Evolutionary conservation across 1,140 invertebrate species (phyloP).

Genomic region (Magallana gigas): DNA sequence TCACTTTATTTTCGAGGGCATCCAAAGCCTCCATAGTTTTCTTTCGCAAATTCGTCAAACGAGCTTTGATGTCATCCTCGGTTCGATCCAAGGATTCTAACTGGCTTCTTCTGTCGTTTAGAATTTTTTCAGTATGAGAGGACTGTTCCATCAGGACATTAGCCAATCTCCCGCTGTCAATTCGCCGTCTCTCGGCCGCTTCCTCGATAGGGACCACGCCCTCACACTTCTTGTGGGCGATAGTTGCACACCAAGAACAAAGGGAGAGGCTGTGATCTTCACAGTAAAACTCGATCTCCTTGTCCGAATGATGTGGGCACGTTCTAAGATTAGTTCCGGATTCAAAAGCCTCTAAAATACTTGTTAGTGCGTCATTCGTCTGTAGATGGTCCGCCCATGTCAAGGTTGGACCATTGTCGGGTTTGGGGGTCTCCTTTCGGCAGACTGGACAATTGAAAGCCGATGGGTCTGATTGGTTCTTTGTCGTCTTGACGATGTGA

Average conservation of each 20-base stretch:
- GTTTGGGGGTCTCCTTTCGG: constrained; percentile 32
- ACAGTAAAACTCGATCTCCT: constrained; percentile 50
- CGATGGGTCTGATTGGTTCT: constrained; percentile 1
- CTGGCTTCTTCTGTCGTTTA: constrained; percentile 46
- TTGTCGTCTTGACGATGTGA: constrained; percentile 41
- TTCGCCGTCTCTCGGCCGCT: constrained; percentile 30
- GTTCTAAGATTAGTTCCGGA: constrained; percentile 27
- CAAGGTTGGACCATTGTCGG: background rate
- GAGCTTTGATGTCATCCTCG: constrained; percentile 38
- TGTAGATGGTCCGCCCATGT: constrained; percentile 32
- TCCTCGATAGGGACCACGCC: constrained; percentile 39
- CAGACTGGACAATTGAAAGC: constrained; percentile 49
- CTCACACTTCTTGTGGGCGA: constrained; percentile 43
- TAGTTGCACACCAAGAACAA: constrained; percentile 44
- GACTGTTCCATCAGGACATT: constrained; percentile 49
- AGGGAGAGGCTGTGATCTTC: constrained; percentile 42
- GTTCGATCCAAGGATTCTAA: constrained; percentile 18
- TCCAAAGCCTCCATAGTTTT: constrained; percentile 34
- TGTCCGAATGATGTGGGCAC: constrained; percentile 40
- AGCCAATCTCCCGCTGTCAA: constrained; percentile 41
- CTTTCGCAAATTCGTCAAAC: constrained; percentile 17
- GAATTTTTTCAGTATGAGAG: constrained; percentile 36
- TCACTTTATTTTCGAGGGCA: constrained; percentile 43
- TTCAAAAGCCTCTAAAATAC: constrained; percentile 43
- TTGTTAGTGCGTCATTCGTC: constrained; percentile 37